A percentile compares a stretch with the other conserved stretches of the same genome.
These are phyloP conservation scores for Maconellicoccus hirsutus DNA, from an alignment of 1,140 invertebrate species.

Conservation along the genomic window DNA sequence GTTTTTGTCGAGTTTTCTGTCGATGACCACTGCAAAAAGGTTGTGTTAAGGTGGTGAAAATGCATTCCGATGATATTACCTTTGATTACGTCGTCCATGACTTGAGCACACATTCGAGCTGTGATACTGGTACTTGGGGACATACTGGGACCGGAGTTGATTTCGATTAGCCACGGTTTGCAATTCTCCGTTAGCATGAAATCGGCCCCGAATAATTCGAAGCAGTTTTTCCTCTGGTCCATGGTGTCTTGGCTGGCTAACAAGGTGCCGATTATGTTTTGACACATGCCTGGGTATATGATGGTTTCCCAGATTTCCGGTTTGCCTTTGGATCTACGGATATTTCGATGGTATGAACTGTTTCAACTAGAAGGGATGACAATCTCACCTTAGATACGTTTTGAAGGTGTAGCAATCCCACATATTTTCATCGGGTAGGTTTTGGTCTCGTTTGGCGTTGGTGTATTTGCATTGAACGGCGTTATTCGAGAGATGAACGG, in stretches of 20 bases:
- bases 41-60: background rate
- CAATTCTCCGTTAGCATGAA: conserved; percentile 84
- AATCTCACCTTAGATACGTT: conserved; percentile 46
- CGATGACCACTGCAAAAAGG: conserved; percentile 65
- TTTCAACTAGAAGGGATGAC: too few species aligned
- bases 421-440: conserved; percentile 56
- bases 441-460: conserved; percentile 60
- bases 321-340: conserved; percentile 45
- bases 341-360: too few species aligned
- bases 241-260: conserved; percentile 74
- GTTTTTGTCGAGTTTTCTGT: conserved; percentile 58
- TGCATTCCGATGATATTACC: conserved; percentile 42
- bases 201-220: conserved; percentile 87
- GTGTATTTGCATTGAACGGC: conserved; percentile 85
- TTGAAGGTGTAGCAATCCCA: conserved; percentile 72
- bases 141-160: conserved; percentile 86
- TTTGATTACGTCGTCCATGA: conserved; percentile 85
- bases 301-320: conserved; percentile 61
- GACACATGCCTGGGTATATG: conserved; percentile 82
- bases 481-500: conserved; percentile 86
- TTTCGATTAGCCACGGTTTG: conserved; percentile 84
- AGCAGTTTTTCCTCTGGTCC: conserved; percentile 75
- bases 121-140: conserved; percentile 80
- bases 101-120: conserved; percentile 68
- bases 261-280: conserved; percentile 74